Evolutionary conservation across 2,888 invertebrate genomes (phyloP), one percentile per base, ranked within the genome.

Genomic region (Chrysolina americana): DNA sequence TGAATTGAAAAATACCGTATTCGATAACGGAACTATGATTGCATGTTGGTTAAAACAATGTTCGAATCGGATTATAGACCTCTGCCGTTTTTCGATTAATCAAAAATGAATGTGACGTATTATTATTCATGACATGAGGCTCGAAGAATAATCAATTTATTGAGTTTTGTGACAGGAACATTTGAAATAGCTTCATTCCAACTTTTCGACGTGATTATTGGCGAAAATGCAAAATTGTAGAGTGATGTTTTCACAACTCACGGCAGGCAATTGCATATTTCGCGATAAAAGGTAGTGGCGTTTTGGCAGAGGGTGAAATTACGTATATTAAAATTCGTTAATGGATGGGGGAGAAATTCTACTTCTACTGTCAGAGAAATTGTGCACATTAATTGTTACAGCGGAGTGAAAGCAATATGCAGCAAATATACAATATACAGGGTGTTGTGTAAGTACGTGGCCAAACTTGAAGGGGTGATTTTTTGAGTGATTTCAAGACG

Each of bases 41-140:
- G 59, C 59, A 59, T 59, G 23, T 59, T 36, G 59, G 36, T 59
- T 28, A 59, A 59, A 59, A 59, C 59, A 59, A 59, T 59, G 23
- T 59, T 59, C 59, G n/a, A 59, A 59, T 59, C n/a, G 36, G 36
- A 59, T 59, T 23, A 59, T 59, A 28, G 28, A 59, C 59, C 8
- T n/a, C 28, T 28, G n/a, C 36, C 59, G 59, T 59, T 59, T 59
- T 59, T 23, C n/a, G 28, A 59, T 59, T 59, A 59, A 59, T 8
- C 36, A 11, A 59, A 59, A 59, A 59, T 59, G 59, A 23, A 36
- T 59, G 17, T 59, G 59, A 28, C 59, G n/a, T 59, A 59, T 59
- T 59, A 28, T 59, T 59, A 36, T 59, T 59, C 36, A 59, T 59
- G 36, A 36, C 36, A 36, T 36, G n/a, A 2, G 36, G 36, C n/a